Evolutionary conservation across 2,113 vertebrate genomes (phyloP), one percentile per base, ranked within the genome.

Genomic region (Oryctolagus cuniculus): DNA sequence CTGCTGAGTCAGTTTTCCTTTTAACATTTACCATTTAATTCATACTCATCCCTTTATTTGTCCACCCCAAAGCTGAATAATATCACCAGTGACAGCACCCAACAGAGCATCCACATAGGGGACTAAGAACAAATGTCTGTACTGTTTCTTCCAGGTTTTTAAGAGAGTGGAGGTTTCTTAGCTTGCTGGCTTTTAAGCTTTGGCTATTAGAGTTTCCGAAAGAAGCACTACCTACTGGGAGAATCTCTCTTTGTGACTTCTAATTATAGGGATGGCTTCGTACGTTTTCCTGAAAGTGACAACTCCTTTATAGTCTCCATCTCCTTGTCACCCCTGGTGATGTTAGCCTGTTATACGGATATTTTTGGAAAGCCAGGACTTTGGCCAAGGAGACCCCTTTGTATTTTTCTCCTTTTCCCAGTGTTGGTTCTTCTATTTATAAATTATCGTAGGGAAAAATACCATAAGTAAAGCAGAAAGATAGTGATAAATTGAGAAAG

Each of bases 401-500:
- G 55, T 93, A 6, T 34, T 72, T 13, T 22, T 53, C 63, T 91
- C 31, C 11, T 11, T 69, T 74, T 34, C 44, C 64, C 11, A 84
- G 12, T n/a, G 81, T 38, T 55, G 61, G 1, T 61, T 49, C 58
- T 10, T 85, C 63, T 73, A 24, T 58, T 36, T 86, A 22, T 44
- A 10, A 72, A 69, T 81, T 73, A 78, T 73, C n/a, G 19, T 10
- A 24, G 55, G 91, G 31, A 74, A 77, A 92, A 84, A 38, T 34
- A 66, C 13, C 11, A 4, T 38, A 66, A 72, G 16, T 5, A 11
- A 89, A 75, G 36, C 36, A 22, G 53, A 89, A 93, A 91, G 8
- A 75, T 63, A 74, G 66, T 29, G 34, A 90, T 77, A 95, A 84
- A 74, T 11, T 8, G 51, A 58, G 25, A 87, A 95, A 92, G 17